phyloP scores from a whole-genome alignment of 2,888 invertebrate genomes.

The Zele albiditarsus region DNA sequence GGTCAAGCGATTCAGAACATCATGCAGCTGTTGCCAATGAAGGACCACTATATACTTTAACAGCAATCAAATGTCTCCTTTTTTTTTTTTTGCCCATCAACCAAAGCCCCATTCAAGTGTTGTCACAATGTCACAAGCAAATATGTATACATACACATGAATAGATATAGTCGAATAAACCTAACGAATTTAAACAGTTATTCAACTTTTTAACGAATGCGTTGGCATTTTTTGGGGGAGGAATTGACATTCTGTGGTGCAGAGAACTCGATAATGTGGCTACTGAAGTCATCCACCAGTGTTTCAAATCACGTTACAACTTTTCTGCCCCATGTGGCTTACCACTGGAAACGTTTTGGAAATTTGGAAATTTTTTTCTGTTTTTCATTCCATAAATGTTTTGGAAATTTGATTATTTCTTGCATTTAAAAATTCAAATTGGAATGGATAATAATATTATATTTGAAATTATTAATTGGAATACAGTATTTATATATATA shows the following conservation, averaged over 20 bases:
- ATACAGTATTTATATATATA: too few species aligned
- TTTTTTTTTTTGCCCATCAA: background rate
- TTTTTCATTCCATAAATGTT: too few species aligned
- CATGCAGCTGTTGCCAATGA: background rate
- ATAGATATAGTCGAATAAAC: background rate
- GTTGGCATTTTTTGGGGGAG: constrained; percentile 33
- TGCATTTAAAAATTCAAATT: too few species aligned
- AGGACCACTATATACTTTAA: background rate
- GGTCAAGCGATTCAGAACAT: background rate
- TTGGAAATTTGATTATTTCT: too few species aligned
- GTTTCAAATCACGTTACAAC: constrained; percentile 46
- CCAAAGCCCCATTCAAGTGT: background rate
- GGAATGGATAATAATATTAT: too few species aligned
- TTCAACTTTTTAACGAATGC: constrained; percentile 48
- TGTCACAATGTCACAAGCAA: background rate
- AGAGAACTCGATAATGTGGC: constrained; percentile 5
- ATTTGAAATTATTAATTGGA: too few species aligned
- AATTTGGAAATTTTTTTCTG: too few species aligned
- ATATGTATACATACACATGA: background rate
- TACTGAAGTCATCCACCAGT: constrained; percentile 41
- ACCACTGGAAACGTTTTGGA: constrained; percentile 34
- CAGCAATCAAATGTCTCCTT: background rate
- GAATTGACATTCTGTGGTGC: background rate
- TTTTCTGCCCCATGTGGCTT: constrained; percentile 42
- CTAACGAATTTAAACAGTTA: constrained; percentile 51